Evolutionary conservation across 2,113 vertebrate genomes (phyloP).

Genomic region (Holacanthus passer): DNA sequence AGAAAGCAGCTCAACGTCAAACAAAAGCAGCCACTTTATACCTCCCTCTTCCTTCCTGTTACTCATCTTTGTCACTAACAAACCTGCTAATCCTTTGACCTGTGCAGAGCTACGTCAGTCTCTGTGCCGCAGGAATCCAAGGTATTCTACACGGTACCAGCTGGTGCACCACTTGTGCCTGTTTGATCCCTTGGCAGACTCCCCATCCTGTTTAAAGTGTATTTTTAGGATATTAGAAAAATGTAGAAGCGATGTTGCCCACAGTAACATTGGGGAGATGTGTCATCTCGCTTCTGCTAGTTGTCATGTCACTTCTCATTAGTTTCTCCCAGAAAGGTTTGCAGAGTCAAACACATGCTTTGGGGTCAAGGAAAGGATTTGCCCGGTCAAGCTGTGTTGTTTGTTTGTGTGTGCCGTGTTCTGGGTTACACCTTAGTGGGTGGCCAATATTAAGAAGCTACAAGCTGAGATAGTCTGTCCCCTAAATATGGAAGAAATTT

Average conservation of each 20-base stretch:
- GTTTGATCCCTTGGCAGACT: constrained; percentile 78
- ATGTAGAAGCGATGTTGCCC: constrained; percentile 56
- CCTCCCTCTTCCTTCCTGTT: constrained; percentile 47
- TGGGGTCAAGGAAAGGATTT: constrained; percentile 42
- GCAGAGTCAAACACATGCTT: constrained; percentile 15
- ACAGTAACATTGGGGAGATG: constrained; percentile 61
- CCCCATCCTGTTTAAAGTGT: constrained; percentile 61
- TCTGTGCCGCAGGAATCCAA: constrained; percentile 64
- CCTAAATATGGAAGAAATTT: constrained; percentile 13
- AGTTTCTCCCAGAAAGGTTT: constrained; percentile 46
- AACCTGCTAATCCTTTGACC: constrained; percentile 67
- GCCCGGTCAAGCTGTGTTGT: constrained; percentile 51
- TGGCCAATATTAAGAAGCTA: constrained; percentile 26
- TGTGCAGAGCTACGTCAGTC: constrained; percentile 60
- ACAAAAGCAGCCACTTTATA: constrained; percentile 42
- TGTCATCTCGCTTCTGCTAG: constrained; percentile 60
- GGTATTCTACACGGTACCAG: constrained; percentile 75
- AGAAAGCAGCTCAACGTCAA: constrained; percentile 15
- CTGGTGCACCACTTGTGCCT: constrained; percentile 77
- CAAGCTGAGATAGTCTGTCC: constrained; percentile 23
- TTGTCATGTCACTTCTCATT: constrained; percentile 57
- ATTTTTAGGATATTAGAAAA: constrained; percentile 74
- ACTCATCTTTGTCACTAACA: constrained; percentile 64
- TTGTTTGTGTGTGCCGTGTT: constrained; percentile 37
- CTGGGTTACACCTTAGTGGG: constrained; percentile 38